phyloP scores from a whole-genome alignment of 1,140 invertebrate genomes.

The Amyelois transitella region DNA sequence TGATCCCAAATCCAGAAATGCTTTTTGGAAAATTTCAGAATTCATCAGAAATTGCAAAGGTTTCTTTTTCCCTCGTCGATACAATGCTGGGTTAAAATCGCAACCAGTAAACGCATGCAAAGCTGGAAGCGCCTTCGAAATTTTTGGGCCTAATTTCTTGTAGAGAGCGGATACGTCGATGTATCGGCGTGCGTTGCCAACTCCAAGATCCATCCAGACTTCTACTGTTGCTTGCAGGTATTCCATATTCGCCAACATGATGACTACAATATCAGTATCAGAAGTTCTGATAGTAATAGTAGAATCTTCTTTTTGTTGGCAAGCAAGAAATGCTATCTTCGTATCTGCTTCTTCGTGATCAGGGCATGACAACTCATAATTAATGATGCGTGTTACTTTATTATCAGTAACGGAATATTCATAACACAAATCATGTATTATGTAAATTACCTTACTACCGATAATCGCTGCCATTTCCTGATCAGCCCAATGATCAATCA shows the following conservation, averaged over 20 bases:
- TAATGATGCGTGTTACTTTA: neutral
- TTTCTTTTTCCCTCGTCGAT: too few relatives aligned
- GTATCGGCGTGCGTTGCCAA: constrained; percentile 16
- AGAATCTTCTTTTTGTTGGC: constrained; percentile 18
- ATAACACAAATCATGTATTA: neutral
- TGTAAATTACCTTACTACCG: constrained; percentile 6
- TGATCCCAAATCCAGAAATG: too few relatives aligned
- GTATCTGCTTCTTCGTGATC: constrained; percentile 43
- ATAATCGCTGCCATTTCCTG: constrained; percentile 22
- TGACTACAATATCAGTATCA: constrained; percentile 35
- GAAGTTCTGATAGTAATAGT: constrained; percentile 28
- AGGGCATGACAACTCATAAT: constrained; percentile 22
- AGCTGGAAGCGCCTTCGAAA: constrained; percentile 12
- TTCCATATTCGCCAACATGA: constrained; percentile 38
- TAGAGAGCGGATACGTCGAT: constrained; percentile 17
- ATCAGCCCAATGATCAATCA: constrained; percentile 34
- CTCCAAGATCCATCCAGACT: constrained; percentile 25
- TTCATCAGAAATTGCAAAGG: too few relatives aligned
- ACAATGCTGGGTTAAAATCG: too few relatives aligned
- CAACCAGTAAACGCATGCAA: constrained; percentile 29
- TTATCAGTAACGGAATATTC: constrained; percentile 3
- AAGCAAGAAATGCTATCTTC: constrained; percentile 31
- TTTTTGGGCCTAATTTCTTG: constrained; percentile 12
- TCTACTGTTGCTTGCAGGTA: constrained; percentile 21
- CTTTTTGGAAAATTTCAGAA: too few relatives aligned